Conservation (phyloP, 2,113 vertebrate species). For the human (Homo sapiens) region GRCh38 chr3:161265001-161265500, state of each 20-base stretch:
- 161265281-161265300: neutral
- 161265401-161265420: neutral
- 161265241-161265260: neutral
- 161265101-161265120: neutral
- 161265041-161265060: neutral
- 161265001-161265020: neutral
- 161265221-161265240: neutral
- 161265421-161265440: neutral
- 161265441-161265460: neutral
- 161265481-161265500: neutral
- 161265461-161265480: neutral
- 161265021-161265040: neutral
- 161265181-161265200: neutral
- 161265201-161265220: neutral
- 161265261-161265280: neutral
- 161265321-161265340: neutral
- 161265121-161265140: neutral
- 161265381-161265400: neutral
- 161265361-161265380: neutral
- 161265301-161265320: slow-evolving; percentile 4
- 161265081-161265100: neutral
- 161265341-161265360: neutral
- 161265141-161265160: neutral
- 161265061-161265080: neutral
- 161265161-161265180: neutral